These are phyloP conservation scores for Brachionus angularis DNA, from an alignment of 1,140 invertebrate genomes.

Conservation along the genomic window DNA sequence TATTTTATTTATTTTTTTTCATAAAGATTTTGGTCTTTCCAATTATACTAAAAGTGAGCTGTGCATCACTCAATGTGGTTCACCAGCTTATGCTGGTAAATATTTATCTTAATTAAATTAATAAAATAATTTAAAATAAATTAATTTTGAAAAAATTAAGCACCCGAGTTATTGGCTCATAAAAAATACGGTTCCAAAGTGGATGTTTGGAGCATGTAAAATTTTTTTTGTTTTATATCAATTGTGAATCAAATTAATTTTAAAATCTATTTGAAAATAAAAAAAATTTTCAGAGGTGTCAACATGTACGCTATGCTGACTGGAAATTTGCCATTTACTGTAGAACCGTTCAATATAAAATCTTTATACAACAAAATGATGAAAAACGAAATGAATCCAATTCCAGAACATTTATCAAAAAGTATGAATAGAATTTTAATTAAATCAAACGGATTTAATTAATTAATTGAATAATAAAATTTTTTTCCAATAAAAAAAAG, in stretches of 20 bases:
- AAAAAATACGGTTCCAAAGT: constrained; percentile 54
- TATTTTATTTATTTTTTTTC: too few relatives aligned
- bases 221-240: constrained; percentile 5
- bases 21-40: constrained; percentile 58
- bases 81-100: constrained; percentile 50
- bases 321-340: constrained; percentile 55
- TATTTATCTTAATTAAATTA: background rate
- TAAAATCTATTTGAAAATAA: constrained; percentile 11
- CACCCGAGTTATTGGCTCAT: constrained; percentile 55
- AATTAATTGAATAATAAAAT: too few relatives aligned
- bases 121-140: background rate
- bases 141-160: constrained; percentile 33
- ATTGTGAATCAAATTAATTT: background rate
- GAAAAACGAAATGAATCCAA: constrained; percentile 53
- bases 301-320: constrained; percentile 56
- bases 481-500: background rate
- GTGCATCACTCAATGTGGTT: constrained; percentile 55
- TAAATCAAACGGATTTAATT: too few relatives aligned
- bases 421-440: constrained; percentile 46
- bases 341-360: constrained; percentile 57
- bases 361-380: constrained; percentile 55
- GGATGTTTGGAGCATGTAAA: constrained; percentile 58
- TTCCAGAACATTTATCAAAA: constrained; percentile 50
- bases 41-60: constrained; percentile 48
- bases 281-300: constrained; percentile 48